Conservation (phyloP, 2,113 vertebrate genomes). For the Xyrauchen texanus region DNA sequence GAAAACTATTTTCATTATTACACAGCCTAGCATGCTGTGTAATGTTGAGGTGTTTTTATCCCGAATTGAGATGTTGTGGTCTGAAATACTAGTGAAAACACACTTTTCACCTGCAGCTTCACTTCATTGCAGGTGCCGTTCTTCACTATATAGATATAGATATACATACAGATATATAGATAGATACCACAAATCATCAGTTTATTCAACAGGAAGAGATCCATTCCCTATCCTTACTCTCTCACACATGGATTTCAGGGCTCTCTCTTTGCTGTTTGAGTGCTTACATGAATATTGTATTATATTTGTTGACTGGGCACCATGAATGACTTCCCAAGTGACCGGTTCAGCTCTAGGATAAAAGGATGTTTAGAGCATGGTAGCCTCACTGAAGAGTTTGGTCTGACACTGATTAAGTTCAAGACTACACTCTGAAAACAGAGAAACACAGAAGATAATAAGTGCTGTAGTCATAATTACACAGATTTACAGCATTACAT, state of each 20-base stretch:
- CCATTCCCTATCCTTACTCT: background rate
- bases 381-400: background rate
- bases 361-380: constrained; percentile 9
- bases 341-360: too few species aligned
- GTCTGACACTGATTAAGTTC: background rate
- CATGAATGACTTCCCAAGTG: background rate
- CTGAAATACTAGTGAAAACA: too few species aligned
- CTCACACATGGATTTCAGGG: background rate
- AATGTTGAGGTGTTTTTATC: too few species aligned
- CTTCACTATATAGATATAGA: background rate
- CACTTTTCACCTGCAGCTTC: background rate
- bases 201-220: background rate
- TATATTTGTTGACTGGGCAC: background rate
- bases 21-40: too few species aligned
- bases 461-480: too few species aligned
- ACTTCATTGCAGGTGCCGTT: constrained; percentile 11
- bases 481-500: too few species aligned
- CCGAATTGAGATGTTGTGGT: too few species aligned
- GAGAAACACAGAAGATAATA: too few species aligned
- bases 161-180: too few species aligned
- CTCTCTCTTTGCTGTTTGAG: background rate
- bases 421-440: constrained; percentile 1
- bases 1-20: too few species aligned
- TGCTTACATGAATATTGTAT: background rate
- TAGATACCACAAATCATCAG: background rate